Percentiles rank a stretch among this genome's conserved stretches.
Evolutionary conservation across 2,888 invertebrate species (phyloP).

Genomic region (Spilarctia lutea): DNA sequence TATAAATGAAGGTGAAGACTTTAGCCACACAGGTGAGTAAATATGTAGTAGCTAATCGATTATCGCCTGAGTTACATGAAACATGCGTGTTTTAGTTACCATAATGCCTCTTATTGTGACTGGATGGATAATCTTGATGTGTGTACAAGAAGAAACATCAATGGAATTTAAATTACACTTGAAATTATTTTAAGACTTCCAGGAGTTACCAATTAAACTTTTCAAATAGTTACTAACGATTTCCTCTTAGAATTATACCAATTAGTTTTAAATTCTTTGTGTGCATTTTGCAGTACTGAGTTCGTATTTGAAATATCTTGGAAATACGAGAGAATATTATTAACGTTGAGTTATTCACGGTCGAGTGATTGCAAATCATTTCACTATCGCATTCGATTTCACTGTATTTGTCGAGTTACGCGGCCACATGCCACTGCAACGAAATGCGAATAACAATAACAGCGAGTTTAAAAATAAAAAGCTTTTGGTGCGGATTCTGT

Average conservation of each 20-base stretch:
- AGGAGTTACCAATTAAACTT: neutral
- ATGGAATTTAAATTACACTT: neutral
- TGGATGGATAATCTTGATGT: neutral
- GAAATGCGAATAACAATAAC: neutral
- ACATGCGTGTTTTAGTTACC: neutral
- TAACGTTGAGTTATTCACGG: conserved; percentile 48
- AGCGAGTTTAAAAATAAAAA: neutral
- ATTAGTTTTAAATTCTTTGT: neutral
- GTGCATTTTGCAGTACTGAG: conserved; percentile 3
- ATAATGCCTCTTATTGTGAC: neutral
- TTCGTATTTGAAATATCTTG: neutral
- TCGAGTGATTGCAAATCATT: conserved; percentile 57
- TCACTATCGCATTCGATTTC: conserved; percentile 71
- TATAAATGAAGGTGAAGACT: neutral
- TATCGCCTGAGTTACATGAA: neutral
- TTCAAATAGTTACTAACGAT: neutral
- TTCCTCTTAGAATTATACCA: neutral
- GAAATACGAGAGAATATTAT: conserved; percentile 21
- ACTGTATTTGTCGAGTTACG: conserved; percentile 52
- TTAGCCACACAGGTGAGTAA: neutral
- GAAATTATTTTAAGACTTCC: neutral
- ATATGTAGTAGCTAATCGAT: neutral
- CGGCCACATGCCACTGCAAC: conserved; percentile 25
- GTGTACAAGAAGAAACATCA: conserved; percentile 3
- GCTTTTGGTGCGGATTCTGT: no score